phyloP scores from a whole-genome alignment of 1,140 invertebrate species.

The Zaprionus vittiger region DNA sequence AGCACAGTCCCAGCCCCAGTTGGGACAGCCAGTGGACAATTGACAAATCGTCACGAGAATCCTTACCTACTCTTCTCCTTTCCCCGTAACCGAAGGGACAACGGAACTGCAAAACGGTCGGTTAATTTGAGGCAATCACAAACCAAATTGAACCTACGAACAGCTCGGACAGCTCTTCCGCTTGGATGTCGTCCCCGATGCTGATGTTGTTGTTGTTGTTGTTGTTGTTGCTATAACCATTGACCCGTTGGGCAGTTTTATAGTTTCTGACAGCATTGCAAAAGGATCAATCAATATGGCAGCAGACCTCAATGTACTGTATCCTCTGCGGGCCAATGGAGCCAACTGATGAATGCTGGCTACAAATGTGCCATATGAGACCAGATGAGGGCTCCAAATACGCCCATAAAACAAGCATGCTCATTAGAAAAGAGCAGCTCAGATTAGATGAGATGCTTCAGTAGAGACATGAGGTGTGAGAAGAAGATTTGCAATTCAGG shows the following conservation, averaged over 20 bases:
- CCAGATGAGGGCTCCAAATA: not conserved
- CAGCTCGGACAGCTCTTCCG: conserved; percentile 44
- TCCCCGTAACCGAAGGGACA: conserved; percentile 1
- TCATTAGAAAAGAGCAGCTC: not conserved
- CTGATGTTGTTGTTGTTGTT: not conserved
- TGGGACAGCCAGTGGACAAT: conserved; percentile 56
- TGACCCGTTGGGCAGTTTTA: conserved; percentile 29
- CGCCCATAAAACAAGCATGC: not conserved
- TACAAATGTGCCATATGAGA: conserved; percentile 31
- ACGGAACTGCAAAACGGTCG: conserved; percentile 58
- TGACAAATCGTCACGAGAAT: conserved; percentile 66
- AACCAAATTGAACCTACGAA: conserved; percentile 62
- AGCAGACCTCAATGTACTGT: conserved; percentile 2
- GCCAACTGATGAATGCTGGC: conserved; percentile 19
- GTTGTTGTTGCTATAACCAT: conserved; percentile 12
- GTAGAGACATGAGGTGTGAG: not conserved
- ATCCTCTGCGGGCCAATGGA: no score
- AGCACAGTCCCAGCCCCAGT: conserved; percentile 9
- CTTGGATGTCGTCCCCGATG: conserved; percentile 16
- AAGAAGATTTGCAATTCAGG: not conserved
- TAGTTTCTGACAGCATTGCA: conserved; percentile 37
- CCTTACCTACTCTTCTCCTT: not conserved
- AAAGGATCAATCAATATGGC: conserved; percentile 63
- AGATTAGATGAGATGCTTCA: not conserved
- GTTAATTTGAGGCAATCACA: conserved; percentile 79